Base-by-base conservation (phyloP, 2,888 invertebrate genomes). In the Cylindroiulus punctatus region DNA sequence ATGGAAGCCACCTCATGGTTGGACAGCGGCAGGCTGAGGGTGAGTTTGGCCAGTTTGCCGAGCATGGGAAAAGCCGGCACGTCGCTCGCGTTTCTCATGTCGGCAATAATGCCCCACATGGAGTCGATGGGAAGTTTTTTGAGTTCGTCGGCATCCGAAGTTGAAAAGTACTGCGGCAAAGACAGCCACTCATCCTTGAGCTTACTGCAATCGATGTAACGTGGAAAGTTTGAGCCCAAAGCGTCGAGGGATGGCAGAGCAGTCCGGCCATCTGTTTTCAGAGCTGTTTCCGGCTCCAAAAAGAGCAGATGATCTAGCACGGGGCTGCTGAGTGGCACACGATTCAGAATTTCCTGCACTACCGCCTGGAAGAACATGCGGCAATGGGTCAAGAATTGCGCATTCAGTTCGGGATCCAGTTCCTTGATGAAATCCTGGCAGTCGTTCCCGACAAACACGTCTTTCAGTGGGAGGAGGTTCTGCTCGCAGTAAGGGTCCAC, bases 51-150 rank as follows among this genome's bases (percentile, higher is more conserved):
- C 32, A 86, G 76, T 40, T 84, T 84, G 10, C 86, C 86, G 19
- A 86, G 76, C 36, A 47, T 40, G 10, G 26, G 84, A 42, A 86
- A 86, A 12, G 65, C 86, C 26, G 26, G 86, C 65, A 32, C 42
- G 36, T 86, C 86, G 36, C 19, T 40, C 14, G 14, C 14, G 65
- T 84, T 84, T 32, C 85, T 32, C 86, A 86, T 84, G 84, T 86
- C 84, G 40, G 65, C 84, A 19, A 86, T 86, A 3, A 86, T 76
- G 40, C 86, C 86, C 86, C 86, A 86, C 76, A 86, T 76, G 12
- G 86, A 40, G 81, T 86, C 86, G 14, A 86, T n/a, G 30, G 86
- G 84, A 84, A 86, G n/a, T 22, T 85, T 86, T 42, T 84, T 52
- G 32, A 86, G 84, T 26, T 86, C 86, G 14, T 84, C 84, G 10